Evolutionary conservation across 2,797 vertebrate species (phyloP), one percentile per base, ranked within the genome.

Genomic region (Labroides dimidiatus): DNA sequence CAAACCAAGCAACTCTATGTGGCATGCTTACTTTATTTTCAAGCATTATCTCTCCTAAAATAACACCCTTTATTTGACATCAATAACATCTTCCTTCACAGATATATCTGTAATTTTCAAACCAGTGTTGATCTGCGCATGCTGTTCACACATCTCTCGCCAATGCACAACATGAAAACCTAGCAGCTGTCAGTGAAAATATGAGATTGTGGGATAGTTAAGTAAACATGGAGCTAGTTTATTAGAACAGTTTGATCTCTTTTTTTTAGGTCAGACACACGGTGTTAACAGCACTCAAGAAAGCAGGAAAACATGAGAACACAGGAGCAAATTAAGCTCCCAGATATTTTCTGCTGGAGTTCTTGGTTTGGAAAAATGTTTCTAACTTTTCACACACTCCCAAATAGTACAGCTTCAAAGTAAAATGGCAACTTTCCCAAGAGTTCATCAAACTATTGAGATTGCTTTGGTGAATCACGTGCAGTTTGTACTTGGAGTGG

Each of bases 231-330:
- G 59, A 17, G 50, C 6, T 45, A 56, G 64, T 62, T 80, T 69
- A 74, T 43, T 65, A 45, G 68, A 72, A 58, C 20, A 16, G 23
- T 21, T 78, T n/a, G n/a, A n/a, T n/a, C n/a, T n/a, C n/a, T n/a
- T 71, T 74, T 41, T 78, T 76, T 74, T 41, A 76, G 65, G 62
- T 64, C 62, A 78, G 56, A 69, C 57, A 57, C 19, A 4, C 0
- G 5, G 43, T 33, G 50, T 63, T 59, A 16, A 49, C 24, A 65
- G 52, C 10, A 20, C 39, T 55, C 45, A 17, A 16, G 27, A 33
- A 75, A 47, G 58, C 42, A 51, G 37, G 6, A 37, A 55, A 80
- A 69, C 39, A 39, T 23, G 23, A 15, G 39, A 63, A 58, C 60
- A 50, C 14, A 37, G 36, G 44, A 37, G 21, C 36, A 37, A 44